Percentiles rank a stretch among this genome's conserved stretches.
Evolutionary conservation across 2,113 vertebrate genomes (phyloP).

Genomic region (Protomyctophum bolini): DNA sequence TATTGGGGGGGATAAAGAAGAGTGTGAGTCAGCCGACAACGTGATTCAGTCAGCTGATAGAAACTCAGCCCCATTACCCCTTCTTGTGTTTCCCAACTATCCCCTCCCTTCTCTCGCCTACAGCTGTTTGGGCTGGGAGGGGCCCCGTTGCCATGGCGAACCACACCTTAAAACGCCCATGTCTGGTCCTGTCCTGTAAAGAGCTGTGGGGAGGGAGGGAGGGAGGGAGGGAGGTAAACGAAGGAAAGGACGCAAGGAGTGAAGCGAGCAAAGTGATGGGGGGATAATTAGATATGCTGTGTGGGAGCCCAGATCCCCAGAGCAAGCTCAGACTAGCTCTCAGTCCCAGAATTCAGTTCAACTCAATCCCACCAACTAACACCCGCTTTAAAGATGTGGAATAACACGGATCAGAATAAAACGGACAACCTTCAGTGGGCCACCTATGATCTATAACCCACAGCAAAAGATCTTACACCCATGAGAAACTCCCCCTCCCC

Average conservation of each 20-base stretch:
- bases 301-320: slow-evolving; percentile 29
- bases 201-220: slow-evolving; percentile 17
- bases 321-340: slow-evolving; percentile 70
- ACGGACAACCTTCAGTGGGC: slow-evolving; percentile 12
- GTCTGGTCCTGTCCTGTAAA: slow-evolving; percentile 70
- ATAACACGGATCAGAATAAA: background rate
- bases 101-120: slow-evolving; percentile 37
- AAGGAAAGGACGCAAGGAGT: background rate
- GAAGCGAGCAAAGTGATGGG: background rate
- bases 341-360: slow-evolving; percentile 25
- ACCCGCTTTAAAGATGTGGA: background rate
- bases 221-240: slow-evolving; percentile 14
- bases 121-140: slow-evolving; percentile 69
- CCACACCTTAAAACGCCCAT: slow-evolving; percentile 65
- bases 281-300: slow-evolving; percentile 39
- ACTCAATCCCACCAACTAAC: slow-evolving; percentile 24
- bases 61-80: slow-evolving; percentile 11
- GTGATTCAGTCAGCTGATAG: slow-evolving; percentile 25
- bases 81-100: slow-evolving; percentile 17
- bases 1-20: slow-evolving; percentile 1
- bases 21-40: background rate
- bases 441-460: slow-evolving; percentile 29
- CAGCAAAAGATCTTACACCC: slow-evolving; percentile 13
- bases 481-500: background rate
- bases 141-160: slow-evolving; percentile 51